Conservation (phyloP, 2,113 vertebrate species). For the Corvus moneduloides region DNA sequence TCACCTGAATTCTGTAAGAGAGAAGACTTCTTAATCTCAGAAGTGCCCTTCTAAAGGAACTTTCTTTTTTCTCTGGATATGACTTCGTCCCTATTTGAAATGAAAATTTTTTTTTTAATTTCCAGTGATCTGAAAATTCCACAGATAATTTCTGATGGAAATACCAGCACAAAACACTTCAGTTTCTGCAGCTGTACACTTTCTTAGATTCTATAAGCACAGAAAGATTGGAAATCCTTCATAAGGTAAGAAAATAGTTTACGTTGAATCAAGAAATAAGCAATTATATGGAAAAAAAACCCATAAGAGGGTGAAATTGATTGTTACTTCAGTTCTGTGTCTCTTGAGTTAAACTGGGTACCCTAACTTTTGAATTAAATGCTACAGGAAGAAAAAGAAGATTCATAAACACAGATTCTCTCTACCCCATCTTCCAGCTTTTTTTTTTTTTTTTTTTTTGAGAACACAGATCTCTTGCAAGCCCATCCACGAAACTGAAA, state of each 20-base stretch:
- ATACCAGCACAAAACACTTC: background rate
- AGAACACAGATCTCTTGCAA: background rate
- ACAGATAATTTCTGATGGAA: background rate
- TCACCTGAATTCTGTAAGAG: background rate
- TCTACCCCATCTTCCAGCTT: background rate
- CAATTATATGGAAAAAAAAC: background rate
- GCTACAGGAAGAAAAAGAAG: background rate
- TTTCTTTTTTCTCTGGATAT: background rate
- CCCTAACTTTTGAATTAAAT: background rate
- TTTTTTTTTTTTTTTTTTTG: background rate
- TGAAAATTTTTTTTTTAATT: background rate
- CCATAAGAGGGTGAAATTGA: background rate
- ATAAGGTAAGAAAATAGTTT: background rate
- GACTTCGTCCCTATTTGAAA: background rate
- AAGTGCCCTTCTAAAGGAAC: background rate
- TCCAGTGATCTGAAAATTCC: background rate
- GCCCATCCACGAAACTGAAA: background rate
- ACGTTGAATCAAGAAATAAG: background rate
- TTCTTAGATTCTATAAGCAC: background rate
- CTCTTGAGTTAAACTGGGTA: background rate
- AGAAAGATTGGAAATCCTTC: background rate
- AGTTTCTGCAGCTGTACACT: background rate
- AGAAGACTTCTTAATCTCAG: background rate
- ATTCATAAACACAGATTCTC: background rate
- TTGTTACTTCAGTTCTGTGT: background rate